Evolutionary conservation across 2,797 vertebrate genomes (phyloP).

Genomic region (Bovichtus variegatus): DNA sequence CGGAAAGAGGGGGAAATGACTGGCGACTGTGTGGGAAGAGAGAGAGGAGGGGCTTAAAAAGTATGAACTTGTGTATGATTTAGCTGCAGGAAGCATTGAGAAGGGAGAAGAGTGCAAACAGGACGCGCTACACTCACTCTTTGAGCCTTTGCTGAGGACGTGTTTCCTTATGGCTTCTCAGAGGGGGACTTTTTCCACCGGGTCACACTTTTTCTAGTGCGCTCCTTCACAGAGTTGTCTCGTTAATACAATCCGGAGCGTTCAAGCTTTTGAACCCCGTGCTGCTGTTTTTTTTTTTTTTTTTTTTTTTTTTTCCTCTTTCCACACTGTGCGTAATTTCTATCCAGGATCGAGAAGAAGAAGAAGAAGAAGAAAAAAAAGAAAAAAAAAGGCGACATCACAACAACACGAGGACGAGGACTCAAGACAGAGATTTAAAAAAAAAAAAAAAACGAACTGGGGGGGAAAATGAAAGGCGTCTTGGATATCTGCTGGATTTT

Average conservation of each 20-base stretch:
- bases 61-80: conserved; percentile 91
- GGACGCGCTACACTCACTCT: conserved; percentile 58
- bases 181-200: conserved; percentile 44
- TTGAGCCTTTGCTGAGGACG: conserved; percentile 37
- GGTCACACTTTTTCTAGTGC: conserved; percentile 50
- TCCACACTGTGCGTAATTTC: conserved; percentile 70
- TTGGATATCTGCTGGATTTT: conserved; percentile 72
- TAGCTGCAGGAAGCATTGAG: conserved; percentile 90
- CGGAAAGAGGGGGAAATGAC: conserved; percentile 67
- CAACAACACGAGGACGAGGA: conserved; percentile 61
- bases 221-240: conserved; percentile 48
- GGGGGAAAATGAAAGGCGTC: conserved; percentile 75
- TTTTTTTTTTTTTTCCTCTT: conserved; percentile 14
- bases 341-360: conserved; percentile 41
- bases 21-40: conserved; percentile 77
- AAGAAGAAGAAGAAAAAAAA: not conserved
- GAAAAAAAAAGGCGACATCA: conserved; percentile 52
- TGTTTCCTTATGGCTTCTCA: conserved; percentile 30
- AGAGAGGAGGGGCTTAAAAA: conserved; percentile 88
- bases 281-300: conserved; percentile 38
- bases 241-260: conserved; percentile 53
- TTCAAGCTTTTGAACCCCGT: conserved; percentile 55
- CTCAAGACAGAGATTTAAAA: conserved; percentile 21
- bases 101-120: conserved; percentile 81
- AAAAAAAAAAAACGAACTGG: conserved; percentile 3